These are phyloP conservation scores for Anser cygnoides DNA, from an alignment of 2,113 vertebrate species.

Conservation along the genomic window DNA sequence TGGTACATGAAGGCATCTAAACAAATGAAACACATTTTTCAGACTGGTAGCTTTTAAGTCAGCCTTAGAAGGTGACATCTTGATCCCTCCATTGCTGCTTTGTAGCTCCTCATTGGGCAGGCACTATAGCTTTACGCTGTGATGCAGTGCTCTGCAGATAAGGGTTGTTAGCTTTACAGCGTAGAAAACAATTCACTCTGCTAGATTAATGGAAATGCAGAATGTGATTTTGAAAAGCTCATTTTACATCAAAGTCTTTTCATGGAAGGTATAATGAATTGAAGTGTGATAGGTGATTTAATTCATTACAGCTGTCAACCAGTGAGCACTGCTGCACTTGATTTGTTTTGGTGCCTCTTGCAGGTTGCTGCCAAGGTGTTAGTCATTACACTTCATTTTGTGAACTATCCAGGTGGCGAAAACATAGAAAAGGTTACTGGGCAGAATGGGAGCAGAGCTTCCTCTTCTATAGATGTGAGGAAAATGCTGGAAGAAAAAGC, in stretches of 20 bases:
- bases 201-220: slow-evolving; percentile 42
- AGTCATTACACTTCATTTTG: slow-evolving; percentile 11
- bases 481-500: background rate
- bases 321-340: background rate
- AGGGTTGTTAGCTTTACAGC: background rate
- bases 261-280: slow-evolving; percentile 35
- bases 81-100: background rate
- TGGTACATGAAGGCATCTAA: slow-evolving; percentile 22
- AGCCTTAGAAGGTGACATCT: background rate
- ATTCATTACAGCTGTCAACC: slow-evolving; percentile 59
- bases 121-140: background rate
- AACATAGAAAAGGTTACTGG: slow-evolving; percentile 5
- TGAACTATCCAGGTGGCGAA: slow-evolving; percentile 33
- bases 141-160: background rate
- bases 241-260: slow-evolving; percentile 44
- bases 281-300: slow-evolving; percentile 29
- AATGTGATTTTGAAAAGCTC: slow-evolving; percentile 56
- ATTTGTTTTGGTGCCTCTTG: background rate
- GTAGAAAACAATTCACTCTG: background rate
- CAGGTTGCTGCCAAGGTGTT: background rate
- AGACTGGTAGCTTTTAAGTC: slow-evolving; percentile 13
- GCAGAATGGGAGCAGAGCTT: background rate
- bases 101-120: background rate
- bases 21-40: slow-evolving; percentile 50
- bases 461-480: background rate